These are phyloP conservation scores for Acrobasis consociella DNA, from an alignment of 2,888 invertebrate species.

Conservation along the genomic window DNA sequence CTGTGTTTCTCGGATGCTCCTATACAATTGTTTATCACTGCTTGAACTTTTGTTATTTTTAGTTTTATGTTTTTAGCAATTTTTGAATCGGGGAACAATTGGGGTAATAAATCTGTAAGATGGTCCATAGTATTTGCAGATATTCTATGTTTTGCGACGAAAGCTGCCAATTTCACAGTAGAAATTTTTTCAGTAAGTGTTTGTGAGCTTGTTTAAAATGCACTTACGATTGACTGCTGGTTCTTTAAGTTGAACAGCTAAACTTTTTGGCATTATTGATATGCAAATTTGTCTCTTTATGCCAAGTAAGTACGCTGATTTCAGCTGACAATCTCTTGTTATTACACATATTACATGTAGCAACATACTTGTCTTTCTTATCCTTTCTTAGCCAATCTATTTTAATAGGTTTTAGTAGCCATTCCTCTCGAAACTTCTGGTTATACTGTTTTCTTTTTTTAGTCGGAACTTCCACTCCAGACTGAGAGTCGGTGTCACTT, in stretches of 20 bases:
- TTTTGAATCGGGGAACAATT: constrained; percentile 25
- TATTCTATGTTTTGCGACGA: not conserved
- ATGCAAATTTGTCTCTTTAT: not conserved
- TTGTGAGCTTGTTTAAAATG: not conserved
- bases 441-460: not conserved
- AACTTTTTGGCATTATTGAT: not conserved
- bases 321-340: not conserved
- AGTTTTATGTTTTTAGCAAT: constrained; percentile 27
- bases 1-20: constrained; percentile 30
- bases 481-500: too few relatives aligned
- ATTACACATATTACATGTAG: not conserved
- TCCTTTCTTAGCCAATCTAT: not conserved
- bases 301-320: not conserved
- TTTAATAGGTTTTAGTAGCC: not conserved
- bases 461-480: too few relatives aligned
- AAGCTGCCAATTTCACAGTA: not conserved
- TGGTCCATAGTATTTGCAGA: not conserved
- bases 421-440: not conserved
- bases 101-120: not conserved
- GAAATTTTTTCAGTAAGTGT: not conserved
- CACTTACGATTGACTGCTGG: not conserved
- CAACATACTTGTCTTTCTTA: not conserved
- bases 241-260: not conserved
- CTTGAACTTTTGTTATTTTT: constrained; percentile 27
- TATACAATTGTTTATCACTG: constrained; percentile 28